These are phyloP conservation scores for Hepsetus odoe DNA, from an alignment of 2,113 vertebrate genomes.

Conservation along the genomic window DNA sequence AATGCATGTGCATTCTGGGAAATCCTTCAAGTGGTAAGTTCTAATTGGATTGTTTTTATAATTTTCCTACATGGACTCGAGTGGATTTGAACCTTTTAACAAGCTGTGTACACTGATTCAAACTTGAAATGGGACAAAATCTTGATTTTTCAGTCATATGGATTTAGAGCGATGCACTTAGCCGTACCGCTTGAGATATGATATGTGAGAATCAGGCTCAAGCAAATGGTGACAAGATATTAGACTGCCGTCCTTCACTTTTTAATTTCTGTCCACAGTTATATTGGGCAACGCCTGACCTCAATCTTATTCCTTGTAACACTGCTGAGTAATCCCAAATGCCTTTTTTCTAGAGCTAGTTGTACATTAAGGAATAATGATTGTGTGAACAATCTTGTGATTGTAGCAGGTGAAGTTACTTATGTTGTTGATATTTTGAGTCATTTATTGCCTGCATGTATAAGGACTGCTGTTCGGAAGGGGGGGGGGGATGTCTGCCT, in stretches of 20 bases:
- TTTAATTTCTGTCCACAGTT: neutral
- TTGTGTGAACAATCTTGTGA: neutral
- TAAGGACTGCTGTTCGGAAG: neutral
- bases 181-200: too few relatives aligned
- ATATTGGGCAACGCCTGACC: too few relatives aligned
- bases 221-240: constrained; percentile 8
- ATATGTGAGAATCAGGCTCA: neutral
- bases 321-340: neutral
- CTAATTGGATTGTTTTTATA: too few relatives aligned
- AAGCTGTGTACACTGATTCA: too few relatives aligned
- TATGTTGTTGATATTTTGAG: neutral
- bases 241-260: neutral
- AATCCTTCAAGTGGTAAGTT: too few relatives aligned
- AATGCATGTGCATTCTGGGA: too few relatives aligned
- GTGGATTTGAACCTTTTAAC: too few relatives aligned
- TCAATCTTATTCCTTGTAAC: neutral
- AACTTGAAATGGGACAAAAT: too few relatives aligned
- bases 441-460: neutral
- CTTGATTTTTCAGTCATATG: neutral
- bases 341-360: too few relatives aligned
- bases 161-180: neutral
- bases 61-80: too few relatives aligned
- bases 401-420: neutral
- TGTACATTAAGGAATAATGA: too few relatives aligned
- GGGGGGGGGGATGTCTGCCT: neutral